Evolutionary conservation across 2,888 invertebrate genomes (phyloP), one percentile per base, ranked within the genome.

Genomic region (Drosophila rubida): DNA sequence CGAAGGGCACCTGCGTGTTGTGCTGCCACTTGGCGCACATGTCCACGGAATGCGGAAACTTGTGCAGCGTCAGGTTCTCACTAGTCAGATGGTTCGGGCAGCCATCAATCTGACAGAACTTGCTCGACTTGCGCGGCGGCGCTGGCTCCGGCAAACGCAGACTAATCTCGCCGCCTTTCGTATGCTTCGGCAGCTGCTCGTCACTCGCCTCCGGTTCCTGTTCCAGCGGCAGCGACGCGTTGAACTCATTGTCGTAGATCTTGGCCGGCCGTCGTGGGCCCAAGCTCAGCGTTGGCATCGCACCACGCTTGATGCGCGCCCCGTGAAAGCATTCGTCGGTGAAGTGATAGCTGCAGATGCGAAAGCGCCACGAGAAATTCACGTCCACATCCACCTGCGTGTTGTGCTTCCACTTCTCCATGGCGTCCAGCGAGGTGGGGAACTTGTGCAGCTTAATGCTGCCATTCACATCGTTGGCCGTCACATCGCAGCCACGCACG

Each of bases 271-370:
- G 46, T 0, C 59, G 49, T 2, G 70, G 60, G 0, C 80, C 74
- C 35, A 90, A 53, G 30, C 80, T 73, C 9, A 89, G 46, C 0
- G 90, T 90, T 4, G 90, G 90, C 71, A 90, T 69, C 0, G 90
- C 75, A 16, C 90, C 90, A 1, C 69, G 59, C 4, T 79, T 63
- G 3, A 90, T 63, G 3, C 81, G 73, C 0, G 75, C 63, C 0
- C 87, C 77, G 23, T 76, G 75, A 7, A 87, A 80, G 44, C 88
- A 90, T n/a, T 79, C 75, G 2, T 59, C 14, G 3, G 65, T 75
- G 41, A 90, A 90, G 30, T 90, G 90, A 23, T 76, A 67, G 46
- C 87, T 87, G 50, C 90, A 90, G 14, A 90, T 75, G 27, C 89
- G 87, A 57, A 75, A 89, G 0, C 84, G 87, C 89, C 89, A 88